A percentile compares a stretch with the other conserved stretches of the same genome.
These are phyloP conservation scores for Crotalus helleri DNA, from an alignment of 2,113 vertebrate genomes.

Conservation along the genomic window DNA sequence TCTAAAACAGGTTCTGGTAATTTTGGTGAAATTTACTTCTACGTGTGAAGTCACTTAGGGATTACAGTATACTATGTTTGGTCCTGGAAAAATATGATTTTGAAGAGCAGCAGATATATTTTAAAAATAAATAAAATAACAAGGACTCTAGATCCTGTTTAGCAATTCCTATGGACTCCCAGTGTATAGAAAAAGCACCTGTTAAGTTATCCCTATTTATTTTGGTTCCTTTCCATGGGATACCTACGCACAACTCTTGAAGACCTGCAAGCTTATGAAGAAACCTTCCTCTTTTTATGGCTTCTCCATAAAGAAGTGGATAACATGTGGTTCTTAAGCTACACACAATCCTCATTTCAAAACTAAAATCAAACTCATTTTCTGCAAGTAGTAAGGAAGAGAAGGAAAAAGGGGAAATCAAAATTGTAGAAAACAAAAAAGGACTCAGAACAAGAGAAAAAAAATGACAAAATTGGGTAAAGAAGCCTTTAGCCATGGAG, in stretches of 20 bases:
- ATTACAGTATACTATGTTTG: neutral
- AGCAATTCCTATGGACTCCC: neutral
- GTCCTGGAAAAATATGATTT: neutral
- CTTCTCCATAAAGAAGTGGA: neutral
- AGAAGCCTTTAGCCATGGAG: neutral
- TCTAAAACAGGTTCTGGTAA: neutral
- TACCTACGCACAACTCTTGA: neutral
- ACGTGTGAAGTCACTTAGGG: neutral
- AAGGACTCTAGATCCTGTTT: neutral
- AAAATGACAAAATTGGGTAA: neutral
- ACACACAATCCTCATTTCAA: neutral
- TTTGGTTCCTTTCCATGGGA: neutral
- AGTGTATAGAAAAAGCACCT: neutral
- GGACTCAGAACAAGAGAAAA: neutral
- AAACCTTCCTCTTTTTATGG: neutral
- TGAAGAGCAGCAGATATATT: neutral
- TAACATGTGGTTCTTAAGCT: neutral
- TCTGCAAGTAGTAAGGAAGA: neutral
- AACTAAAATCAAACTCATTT: neutral
- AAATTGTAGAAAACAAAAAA: neutral
- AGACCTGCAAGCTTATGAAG: neutral
- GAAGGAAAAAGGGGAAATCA: neutral
- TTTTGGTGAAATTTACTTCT: neutral
- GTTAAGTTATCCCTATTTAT: neutral
- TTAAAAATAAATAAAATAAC: neutral